A percentile compares a stretch with the other conserved stretches of the same genome.
Evolutionary conservation across 2,888 invertebrate species (phyloP).

Genomic region (Tipula unca): DNA sequence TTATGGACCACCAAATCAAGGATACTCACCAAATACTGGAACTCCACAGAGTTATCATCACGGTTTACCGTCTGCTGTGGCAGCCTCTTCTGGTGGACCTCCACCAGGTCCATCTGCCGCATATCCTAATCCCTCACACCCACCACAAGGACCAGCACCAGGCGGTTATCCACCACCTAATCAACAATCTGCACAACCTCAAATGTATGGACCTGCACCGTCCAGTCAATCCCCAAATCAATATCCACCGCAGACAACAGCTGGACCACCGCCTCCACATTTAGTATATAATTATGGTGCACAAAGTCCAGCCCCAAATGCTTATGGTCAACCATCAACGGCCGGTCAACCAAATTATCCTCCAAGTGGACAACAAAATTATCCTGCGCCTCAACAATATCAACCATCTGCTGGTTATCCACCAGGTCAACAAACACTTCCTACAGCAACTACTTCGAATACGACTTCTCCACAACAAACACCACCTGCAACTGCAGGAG

Average conservation of each 20-base stretch:
- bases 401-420: constrained; percentile 34
- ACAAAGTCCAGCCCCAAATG: constrained; percentile 38
- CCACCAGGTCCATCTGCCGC: constrained; percentile 34
- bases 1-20: constrained; percentile 34
- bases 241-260: constrained; percentile 35
- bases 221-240: constrained; percentile 42
- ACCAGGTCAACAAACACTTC: constrained; percentile 28
- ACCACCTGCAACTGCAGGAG: constrained; percentile 32
- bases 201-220: constrained; percentile 39
- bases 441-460: constrained; percentile 17
- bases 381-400: constrained; percentile 35
- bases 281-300: constrained; percentile 44
- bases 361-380: constrained; percentile 40
- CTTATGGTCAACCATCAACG: constrained; percentile 32
- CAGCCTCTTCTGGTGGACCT: constrained; percentile 38
- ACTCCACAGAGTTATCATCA: constrained; percentile 49
- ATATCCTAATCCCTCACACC: constrained; percentile 43
- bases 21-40: constrained; percentile 54
- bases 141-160: constrained; percentile 43
- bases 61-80: constrained; percentile 38
- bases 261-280: constrained; percentile 39
- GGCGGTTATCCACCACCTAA: constrained; percentile 43
- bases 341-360: constrained; percentile 41
- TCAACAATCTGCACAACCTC: constrained; percentile 39
- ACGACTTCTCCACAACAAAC: constrained; percentile 28